A percentile compares a stretch with the other conserved stretches of the same genome.
Evolutionary conservation across 2,797 vertebrate species (phyloP).

Genomic region (Diglossa cyanea): DNA sequence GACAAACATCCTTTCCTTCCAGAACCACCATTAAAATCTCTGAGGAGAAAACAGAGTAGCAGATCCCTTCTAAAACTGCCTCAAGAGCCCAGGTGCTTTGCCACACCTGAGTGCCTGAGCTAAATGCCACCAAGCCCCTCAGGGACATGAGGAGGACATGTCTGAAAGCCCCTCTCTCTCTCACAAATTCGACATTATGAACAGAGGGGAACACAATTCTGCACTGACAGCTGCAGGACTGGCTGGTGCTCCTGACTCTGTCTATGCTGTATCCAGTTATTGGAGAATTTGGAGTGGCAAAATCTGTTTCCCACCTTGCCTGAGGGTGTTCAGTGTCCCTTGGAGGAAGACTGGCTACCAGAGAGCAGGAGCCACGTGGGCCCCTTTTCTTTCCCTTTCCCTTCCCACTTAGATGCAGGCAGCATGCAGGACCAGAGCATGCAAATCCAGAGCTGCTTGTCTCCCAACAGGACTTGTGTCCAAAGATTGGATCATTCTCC

Average conservation of each 20-base stretch:
- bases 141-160: rapidly evolving
- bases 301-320: background rate
- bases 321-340: rapidly evolving
- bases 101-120: background rate
- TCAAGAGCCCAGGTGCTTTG: background rate
- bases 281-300: background rate
- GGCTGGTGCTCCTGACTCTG: background rate
- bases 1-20: background rate
- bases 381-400: background rate
- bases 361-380: background rate
- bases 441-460: background rate
- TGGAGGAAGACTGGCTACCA: background rate
- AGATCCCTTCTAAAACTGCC: background rate
- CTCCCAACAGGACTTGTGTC: background rate
- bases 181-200: rapidly evolving
- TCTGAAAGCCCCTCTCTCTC: background rate
- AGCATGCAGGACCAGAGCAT: background rate
- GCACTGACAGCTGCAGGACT: background rate
- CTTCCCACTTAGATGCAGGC: background rate
- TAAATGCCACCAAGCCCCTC: rapidly evolving
- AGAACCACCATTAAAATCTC: background rate
- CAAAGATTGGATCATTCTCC: rapidly evolving
- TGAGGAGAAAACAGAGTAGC: background rate
- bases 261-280: background rate
- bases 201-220: background rate